Evolutionary conservation across 2,797 vertebrate genomes (phyloP), one percentile per base, ranked within the genome.

Genomic region (Discoglossus pictus): DNA sequence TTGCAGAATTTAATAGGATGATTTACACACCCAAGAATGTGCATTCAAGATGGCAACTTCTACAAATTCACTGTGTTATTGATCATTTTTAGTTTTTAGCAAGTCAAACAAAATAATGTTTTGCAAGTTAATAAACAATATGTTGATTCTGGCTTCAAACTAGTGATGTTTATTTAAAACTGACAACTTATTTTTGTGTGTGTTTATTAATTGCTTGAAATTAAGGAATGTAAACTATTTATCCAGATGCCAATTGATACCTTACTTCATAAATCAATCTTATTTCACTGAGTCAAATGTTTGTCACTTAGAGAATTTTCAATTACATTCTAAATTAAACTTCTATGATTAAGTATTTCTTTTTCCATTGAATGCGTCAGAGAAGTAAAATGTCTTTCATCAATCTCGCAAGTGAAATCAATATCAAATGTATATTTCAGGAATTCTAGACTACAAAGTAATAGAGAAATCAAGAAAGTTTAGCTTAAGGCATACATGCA

Each of bases 391-490:
- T n/a, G 48, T 40, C 34, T 48, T 55, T 65, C 31, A 56, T 66
- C 31, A 66, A 50, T 56, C 53, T 47, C 53, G 50, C 48, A 50
- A 58, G 38, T 36, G 21, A 65, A 58, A 66, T 66, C 64, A 66
- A 66, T 66, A 59, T 9, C 23, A 66, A 66, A 66, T 67, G 54
- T 67, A 58, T 35, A 67, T 67, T 67, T 51, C 17, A 59, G 23
- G 34, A 40, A 43, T 31, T 20, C 36, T 13, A 23, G 39, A 21
- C 12, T 18, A 56, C 52, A 66, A 39, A 48, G 25, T 3, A 27
- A 53, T 17, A 11, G 25, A 25, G 27, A 38, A 21, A 48, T n/a
- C 6, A 5, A 34, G 17, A 20, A 55, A 15, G 27, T 65, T 46
- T 31, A 65, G 40, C 20, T 46, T 1, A 44, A 58, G 42, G 21